Percentiles rank a stretch among this genome's conserved stretches.
These are phyloP conservation scores for Myzus persicae DNA, from an alignment of 1,140 invertebrate species.

Conservation along the genomic window DNA sequence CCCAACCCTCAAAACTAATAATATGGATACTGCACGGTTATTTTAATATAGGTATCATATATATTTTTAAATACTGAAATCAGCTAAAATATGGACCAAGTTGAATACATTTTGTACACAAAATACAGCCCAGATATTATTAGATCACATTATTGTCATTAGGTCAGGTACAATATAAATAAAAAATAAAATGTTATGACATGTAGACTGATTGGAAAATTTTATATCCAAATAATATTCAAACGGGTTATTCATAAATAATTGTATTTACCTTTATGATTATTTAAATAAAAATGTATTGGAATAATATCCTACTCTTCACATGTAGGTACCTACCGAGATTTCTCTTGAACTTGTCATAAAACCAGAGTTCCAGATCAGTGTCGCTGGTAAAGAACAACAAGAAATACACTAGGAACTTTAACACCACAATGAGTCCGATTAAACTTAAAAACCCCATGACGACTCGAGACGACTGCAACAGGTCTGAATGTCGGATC, in stretches of 20 bases:
- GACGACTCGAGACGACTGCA: not conserved
- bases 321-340: conserved; percentile 59
- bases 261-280: too few species aligned
- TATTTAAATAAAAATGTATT: not conserved
- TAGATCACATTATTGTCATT: too few species aligned
- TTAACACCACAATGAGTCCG: conserved; percentile 31
- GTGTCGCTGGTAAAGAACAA: conserved; percentile 60
- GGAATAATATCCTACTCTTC: too few species aligned
- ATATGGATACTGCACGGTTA: too few species aligned
- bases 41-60: too few species aligned
- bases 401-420: conserved; percentile 58
- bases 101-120: too few species aligned
- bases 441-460: conserved; percentile 43
- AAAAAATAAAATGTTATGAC: too few species aligned
- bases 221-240: too few species aligned
- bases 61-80: not conserved
- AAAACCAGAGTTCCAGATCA: conserved; percentile 60
- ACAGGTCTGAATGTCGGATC: not conserved
- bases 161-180: too few species aligned
- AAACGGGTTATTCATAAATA: too few species aligned
- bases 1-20: not conserved
- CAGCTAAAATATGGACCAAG: not conserved
- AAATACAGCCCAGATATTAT: too few species aligned
- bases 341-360: conserved; percentile 59
- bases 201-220: too few species aligned